These are phyloP conservation scores for Etheostoma perlongum DNA, from an alignment of 2,797 vertebrate species.

Conservation along the genomic window DNA sequence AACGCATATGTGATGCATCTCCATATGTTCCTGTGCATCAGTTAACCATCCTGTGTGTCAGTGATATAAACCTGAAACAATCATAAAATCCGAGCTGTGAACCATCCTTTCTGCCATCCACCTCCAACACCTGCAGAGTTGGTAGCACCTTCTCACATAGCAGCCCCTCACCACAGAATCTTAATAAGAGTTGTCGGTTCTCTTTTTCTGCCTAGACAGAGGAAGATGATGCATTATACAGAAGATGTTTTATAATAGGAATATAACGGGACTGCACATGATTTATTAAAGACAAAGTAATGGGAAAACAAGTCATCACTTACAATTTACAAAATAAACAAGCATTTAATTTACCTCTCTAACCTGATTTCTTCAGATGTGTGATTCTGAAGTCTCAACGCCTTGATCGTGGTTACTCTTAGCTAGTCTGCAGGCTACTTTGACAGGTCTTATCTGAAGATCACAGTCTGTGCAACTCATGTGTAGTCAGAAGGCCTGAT, in stretches of 20 bases:
- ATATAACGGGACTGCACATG: not conserved
- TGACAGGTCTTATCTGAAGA: constrained; percentile 26
- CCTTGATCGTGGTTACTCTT: not conserved
- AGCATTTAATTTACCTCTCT: not conserved
- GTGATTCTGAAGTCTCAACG: constrained; percentile 22
- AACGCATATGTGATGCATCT: constrained; percentile 2
- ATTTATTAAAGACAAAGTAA: constrained; percentile 17
- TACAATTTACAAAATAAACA: not conserved
- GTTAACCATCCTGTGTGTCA: constrained; percentile 12
- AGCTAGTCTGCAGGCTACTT: constrained; percentile 8
- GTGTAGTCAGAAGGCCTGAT: constrained; percentile 24
- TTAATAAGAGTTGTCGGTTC: constrained; percentile 38
- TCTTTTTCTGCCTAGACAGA: constrained; percentile 4
- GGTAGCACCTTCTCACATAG: constrained; percentile 45
- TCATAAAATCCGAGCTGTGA: constrained; percentile 46
- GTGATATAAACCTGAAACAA: constrained; percentile 15
- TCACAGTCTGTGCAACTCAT: constrained; percentile 26
- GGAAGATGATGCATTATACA: not conserved
- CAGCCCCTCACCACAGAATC: constrained; percentile 38
- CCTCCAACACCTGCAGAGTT: constrained; percentile 47
- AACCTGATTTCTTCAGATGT: constrained; percentile 2
- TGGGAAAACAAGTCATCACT: not conserved
- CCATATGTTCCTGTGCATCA: not conserved
- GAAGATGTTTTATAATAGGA: constrained; percentile 2
- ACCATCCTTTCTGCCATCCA: constrained; percentile 29